Evolutionary conservation across 2,888 invertebrate species (phyloP).

Genomic region (Campoplex nolae): DNA sequence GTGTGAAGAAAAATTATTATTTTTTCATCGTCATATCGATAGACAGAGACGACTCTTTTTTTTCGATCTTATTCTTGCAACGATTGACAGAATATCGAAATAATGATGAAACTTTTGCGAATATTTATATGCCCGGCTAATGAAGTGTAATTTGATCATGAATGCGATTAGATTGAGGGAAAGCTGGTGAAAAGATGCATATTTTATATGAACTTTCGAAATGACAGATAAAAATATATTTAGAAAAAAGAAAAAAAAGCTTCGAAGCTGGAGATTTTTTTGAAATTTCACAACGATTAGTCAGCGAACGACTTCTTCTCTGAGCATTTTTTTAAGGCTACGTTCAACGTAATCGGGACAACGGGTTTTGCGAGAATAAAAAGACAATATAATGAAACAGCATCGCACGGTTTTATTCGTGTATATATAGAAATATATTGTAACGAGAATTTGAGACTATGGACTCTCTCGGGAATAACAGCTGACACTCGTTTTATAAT

Average conservation of each 20-base stretch:
- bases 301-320: conserved; percentile 66
- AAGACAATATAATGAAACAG: background rate
- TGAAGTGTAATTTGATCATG: background rate
- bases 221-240: background rate
- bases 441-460: conserved; percentile 27
- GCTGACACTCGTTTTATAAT: conserved; percentile 60
- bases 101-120: background rate
- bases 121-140: background rate
- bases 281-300: conserved; percentile 59
- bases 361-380: conserved; percentile 47
- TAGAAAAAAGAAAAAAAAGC: background rate
- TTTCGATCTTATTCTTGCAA: background rate
- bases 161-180: background rate
- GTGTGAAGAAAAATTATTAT: background rate
- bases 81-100: background rate
- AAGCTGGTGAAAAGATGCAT: background rate
- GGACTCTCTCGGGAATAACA: conserved; percentile 38
- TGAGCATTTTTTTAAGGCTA: conserved; percentile 40
- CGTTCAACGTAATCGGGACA: conserved; percentile 23
- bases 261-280: background rate
- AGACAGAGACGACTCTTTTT: background rate
- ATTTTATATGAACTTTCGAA: background rate
- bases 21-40: background rate
- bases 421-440: conserved; percentile 21
- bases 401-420: conserved; percentile 32